Base-by-base conservation (phyloP, 2,113 vertebrate species). In the Pundamilia nyererei region DNA sequence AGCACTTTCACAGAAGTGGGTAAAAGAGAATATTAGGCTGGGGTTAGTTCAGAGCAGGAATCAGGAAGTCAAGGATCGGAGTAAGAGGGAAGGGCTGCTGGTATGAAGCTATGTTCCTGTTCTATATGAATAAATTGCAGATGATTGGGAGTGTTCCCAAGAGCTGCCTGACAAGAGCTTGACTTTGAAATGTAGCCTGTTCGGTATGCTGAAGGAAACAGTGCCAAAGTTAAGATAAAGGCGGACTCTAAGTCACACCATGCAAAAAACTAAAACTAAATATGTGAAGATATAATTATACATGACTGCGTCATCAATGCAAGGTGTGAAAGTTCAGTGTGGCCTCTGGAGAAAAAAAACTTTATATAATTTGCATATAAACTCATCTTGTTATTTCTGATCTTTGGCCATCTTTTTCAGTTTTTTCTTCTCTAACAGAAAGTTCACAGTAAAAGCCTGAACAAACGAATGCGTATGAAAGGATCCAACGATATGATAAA, bases 381-480 rank as follows among this genome's bases (percentile, higher is more conserved):
- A 45, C 38, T 72, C n/a, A 15, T 9, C 13, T 9, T 14, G 21
- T 45, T 17, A 45, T 72, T 42, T 45, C 31, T 42, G 21, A 72
- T 45, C 40, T 40, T 42, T 70, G 12, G 35, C 12, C n/a, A 6
- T 42, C 7, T 72, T 10, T 68, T 21, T 40, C 5, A 40, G n/a
- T 9, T 70, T 70, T 42, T 47, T 19, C 24, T 47, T 47, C 24
- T 29, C 21, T 29, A 29, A 29, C 40, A 47, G 9, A 75, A 75
- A 26, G 40, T 24, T 72, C 21, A 10, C 0, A 45, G 21, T 72
- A 45, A 47, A 15, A 72, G 14, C 9, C 21, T 35, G 3, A 45
- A 26, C 38, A 72, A 72, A 26, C 0, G 0, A 47, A 17, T 2
- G n/a, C 0, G 0, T 29, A 47, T 47, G 6, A 45, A 75, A 75